Evolutionary conservation across 2,113 vertebrate genomes (phyloP), one percentile per base, ranked within the genome.

Genomic region (Tetrao urogallus): DNA sequence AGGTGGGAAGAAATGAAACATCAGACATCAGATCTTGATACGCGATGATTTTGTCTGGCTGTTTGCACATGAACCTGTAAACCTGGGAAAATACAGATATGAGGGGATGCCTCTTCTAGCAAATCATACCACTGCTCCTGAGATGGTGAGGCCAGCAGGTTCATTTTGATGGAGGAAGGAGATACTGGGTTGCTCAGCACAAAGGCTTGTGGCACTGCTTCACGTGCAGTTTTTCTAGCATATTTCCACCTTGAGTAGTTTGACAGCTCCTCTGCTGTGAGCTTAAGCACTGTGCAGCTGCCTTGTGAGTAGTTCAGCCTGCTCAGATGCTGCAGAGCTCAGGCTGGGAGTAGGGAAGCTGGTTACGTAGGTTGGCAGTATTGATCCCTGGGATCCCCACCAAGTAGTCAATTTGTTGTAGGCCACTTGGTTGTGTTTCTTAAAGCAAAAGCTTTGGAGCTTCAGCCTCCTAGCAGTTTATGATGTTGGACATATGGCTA

Each of bases 61-160:
- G 24, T 36, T 58, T n/a, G 25, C 32, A 22, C 12, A 10, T 42
- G 50, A 2, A 12, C 0, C 0, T 14, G 13, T 57, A 16, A 75
- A 48, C 8, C 25, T 47, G 25, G 3, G 40, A 47, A 25, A 3
- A 16, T 27, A 11, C 11, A 20, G 32, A 1, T 57, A 9, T 6
- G 34, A 56, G 67, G 47, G 25, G 45, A 14, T 69, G 28, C 30
- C 30, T 67, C 28, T 38, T 60, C 1, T 1, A 1, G 2, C n/a
- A 21, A 25, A 1, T 43, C 10, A 7, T 22, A 28, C 32, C 22
- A 5, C 16, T 34, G 18, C 17, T n/a, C 45, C 19, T 10, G 17
- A 28, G 34, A 20, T 30, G 1, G 1, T 13, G 63, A 15, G 8
- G 43, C 3, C 71, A 47, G 57, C 63, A 40, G 42, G 45, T 65